These are phyloP conservation scores for Muscicapa adusta DNA, from an alignment of 2,113 vertebrate genomes.

Conservation along the genomic window DNA sequence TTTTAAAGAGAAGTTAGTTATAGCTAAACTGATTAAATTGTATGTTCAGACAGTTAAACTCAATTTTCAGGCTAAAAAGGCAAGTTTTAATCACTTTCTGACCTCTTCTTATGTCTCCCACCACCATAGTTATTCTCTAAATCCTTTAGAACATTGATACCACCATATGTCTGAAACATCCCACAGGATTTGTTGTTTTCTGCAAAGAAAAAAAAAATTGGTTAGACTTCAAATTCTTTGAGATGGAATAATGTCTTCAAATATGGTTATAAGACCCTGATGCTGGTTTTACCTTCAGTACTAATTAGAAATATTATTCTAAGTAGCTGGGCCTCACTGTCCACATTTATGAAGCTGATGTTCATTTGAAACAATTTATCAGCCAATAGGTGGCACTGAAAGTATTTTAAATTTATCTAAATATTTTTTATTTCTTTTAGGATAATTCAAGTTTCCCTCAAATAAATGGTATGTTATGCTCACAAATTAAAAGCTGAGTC, in stretches of 20 bases:
- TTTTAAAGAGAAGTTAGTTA: background rate
- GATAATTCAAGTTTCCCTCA: background rate
- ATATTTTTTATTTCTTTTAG: background rate
- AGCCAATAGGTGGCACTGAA: constrained; percentile 66
- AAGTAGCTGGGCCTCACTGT: background rate
- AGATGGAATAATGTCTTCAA: background rate
- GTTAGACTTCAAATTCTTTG: background rate
- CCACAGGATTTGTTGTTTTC: background rate
- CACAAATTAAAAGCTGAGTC: constrained; percentile 24
- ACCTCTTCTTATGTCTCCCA: background rate
- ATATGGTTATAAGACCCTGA: background rate
- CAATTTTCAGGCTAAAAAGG: background rate
- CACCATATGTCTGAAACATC: background rate
- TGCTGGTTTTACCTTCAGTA: background rate
- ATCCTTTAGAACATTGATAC: background rate
- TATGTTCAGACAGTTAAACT: background rate
- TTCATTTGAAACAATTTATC: background rate
- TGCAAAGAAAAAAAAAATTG: background rate
- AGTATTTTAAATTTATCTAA: constrained; percentile 37
- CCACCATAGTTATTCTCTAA: background rate
- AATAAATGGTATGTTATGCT: background rate
- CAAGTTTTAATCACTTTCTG: background rate
- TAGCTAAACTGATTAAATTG: background rate
- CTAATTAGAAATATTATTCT: background rate
- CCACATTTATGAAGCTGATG: background rate